Conservation (phyloP, 2,113 vertebrate species). For the Elachura formosa region DNA sequence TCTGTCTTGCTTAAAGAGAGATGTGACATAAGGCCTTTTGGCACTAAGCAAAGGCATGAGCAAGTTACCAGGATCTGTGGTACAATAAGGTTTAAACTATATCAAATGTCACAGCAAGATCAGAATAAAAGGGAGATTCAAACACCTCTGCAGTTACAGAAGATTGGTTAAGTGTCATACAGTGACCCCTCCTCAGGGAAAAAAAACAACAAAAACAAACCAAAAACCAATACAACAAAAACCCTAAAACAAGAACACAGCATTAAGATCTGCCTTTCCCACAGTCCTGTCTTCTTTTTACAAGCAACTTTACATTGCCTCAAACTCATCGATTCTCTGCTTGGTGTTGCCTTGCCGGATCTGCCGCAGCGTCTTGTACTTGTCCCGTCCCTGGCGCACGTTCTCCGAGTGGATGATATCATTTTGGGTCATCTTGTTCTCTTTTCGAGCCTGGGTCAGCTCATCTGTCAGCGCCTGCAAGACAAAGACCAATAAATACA, state of each 20-base stretch:
- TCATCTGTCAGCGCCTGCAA: constrained; percentile 85
- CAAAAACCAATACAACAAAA: background rate
- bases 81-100: background rate
- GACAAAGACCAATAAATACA: accelerated
- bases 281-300: constrained; percentile 13
- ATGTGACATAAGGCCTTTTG: constrained; percentile 68
- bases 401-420: constrained; percentile 92
- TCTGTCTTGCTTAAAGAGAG: constrained; percentile 3
- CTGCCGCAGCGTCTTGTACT: constrained; percentile 95
- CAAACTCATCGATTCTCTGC: constrained; percentile 96
- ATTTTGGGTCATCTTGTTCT: constrained; percentile 89
- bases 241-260: background rate
- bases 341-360: constrained; percentile 96
- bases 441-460: constrained; percentile 86
- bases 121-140: background rate
- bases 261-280: constrained; percentile 55
- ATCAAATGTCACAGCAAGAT: background rate
- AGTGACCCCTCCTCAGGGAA: constrained; percentile 68
- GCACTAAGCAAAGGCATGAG: constrained; percentile 65
- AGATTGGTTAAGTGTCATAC: background rate
- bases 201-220: background rate
- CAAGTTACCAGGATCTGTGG: constrained; percentile 1
- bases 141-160: constrained; percentile 7
- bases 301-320: constrained; percentile 80
- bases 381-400: constrained; percentile 86